Percentiles rank a stretch among this genome's conserved stretches.
phyloP scores from a whole-genome alignment of 2,888 invertebrate species.

The Eubasilissa splendida region DNA sequence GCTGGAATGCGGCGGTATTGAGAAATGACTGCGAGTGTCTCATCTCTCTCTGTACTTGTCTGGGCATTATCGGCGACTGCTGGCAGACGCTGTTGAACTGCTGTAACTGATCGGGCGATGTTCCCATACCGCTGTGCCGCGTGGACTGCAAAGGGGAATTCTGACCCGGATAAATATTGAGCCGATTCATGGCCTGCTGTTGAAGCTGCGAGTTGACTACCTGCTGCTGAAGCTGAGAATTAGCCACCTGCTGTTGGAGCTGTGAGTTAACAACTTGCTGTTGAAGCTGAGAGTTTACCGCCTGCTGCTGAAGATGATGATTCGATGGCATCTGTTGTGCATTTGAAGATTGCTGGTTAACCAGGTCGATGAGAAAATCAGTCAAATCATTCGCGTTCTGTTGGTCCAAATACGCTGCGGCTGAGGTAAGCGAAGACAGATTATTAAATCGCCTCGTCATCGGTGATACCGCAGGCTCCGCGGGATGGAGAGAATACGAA shows the following conservation, averaged over 20 bases:
- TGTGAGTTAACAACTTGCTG: not conserved
- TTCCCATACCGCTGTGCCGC: not conserved
- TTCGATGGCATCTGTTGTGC: constrained; percentile 11
- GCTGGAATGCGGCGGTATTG: constrained; percentile 20
- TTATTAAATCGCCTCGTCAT: constrained; percentile 29
- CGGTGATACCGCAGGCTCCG: constrained; percentile 22
- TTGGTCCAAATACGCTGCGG: constrained; percentile 60
- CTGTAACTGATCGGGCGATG: constrained; percentile 1
- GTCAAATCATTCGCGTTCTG: constrained; percentile 60
- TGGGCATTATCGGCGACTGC: constrained; percentile 7
- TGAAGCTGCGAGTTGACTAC: constrained; percentile 13
- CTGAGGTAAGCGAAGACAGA: constrained; percentile 41
- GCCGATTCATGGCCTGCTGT: constrained; percentile 21
- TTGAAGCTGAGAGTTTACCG: constrained; percentile 1
- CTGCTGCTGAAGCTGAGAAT: not conserved
- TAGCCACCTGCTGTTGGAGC: not conserved
- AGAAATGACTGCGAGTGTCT: constrained; percentile 27
- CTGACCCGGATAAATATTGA: constrained; percentile 32
- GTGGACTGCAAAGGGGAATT: constrained; percentile 33
- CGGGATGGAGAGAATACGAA: not conserved
- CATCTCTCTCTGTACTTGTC: constrained; percentile 4
- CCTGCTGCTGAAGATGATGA: constrained; percentile 15
- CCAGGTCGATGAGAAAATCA: constrained; percentile 48
- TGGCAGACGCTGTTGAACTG: not conserved
- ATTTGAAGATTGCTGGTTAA: constrained; percentile 40